phyloP scores from a whole-genome alignment of 2,113 vertebrate species.

The Neolamprologus variostigma region DNA sequence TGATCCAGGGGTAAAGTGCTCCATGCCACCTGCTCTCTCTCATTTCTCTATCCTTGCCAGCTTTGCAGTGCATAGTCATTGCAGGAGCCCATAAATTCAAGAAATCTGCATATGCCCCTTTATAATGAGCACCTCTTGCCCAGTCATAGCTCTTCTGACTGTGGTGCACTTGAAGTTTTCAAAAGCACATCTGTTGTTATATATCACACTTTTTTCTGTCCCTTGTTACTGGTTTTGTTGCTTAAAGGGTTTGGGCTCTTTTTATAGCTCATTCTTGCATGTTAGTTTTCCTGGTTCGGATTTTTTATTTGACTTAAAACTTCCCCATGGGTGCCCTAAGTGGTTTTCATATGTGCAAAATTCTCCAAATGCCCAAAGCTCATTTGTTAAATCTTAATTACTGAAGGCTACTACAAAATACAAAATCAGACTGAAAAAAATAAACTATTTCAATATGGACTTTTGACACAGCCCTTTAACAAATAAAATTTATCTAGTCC shows the following conservation, averaged over 20 bases:
- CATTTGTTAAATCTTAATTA: accelerated
- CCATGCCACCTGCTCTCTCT: not conserved
- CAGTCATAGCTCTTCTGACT: not conserved
- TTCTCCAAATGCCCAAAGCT: not conserved
- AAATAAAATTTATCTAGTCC: not conserved
- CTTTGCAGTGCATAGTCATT: accelerated
- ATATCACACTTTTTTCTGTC: not conserved
- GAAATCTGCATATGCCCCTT: not conserved
- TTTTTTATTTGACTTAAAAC: not conserved
- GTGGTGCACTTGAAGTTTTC: not conserved
- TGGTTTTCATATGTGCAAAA: not conserved
- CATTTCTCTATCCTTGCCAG: not conserved
- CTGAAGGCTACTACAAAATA: not conserved
- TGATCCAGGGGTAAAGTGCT: not conserved
- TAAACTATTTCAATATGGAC: not conserved
- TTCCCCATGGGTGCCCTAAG: not conserved
- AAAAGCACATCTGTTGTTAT: not conserved
- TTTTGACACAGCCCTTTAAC: not conserved
- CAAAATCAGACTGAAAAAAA: not conserved
- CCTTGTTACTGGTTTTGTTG: not conserved
- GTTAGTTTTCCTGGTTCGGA: not conserved
- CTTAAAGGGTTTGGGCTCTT: not conserved
- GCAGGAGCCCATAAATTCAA: not conserved
- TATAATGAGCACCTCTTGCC: not conserved
- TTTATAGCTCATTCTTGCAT: not conserved